These are phyloP conservation scores for Polymixis lichenea DNA, from an alignment of 2,888 invertebrate genomes.

Conservation along the genomic window DNA sequence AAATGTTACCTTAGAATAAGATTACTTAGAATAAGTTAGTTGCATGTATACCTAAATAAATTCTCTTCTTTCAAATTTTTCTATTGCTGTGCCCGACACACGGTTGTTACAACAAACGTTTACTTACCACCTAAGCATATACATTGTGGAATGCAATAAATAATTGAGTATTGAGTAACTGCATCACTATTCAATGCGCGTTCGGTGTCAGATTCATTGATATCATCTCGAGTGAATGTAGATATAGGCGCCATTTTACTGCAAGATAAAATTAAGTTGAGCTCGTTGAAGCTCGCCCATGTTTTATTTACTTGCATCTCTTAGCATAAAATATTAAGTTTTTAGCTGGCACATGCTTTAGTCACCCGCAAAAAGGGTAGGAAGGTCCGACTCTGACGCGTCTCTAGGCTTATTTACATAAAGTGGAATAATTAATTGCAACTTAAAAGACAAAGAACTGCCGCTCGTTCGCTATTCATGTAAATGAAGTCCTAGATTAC, in stretches of 20 bases:
- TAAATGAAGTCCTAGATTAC: slow-evolving; percentile 84
- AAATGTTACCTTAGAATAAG: too few relatives aligned
- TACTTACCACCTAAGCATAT: too few relatives aligned
- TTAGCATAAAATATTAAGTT: slow-evolving; percentile 77
- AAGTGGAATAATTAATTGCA: slow-evolving; percentile 89
- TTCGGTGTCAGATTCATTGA: slow-evolving; percentile 49
- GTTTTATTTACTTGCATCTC: slow-evolving; percentile 72
- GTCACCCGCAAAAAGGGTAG: slow-evolving; percentile 77
- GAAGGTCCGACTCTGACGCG: slow-evolving; percentile 77
- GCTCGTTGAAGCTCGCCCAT: slow-evolving; percentile 55
- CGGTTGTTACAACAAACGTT: too few relatives aligned
- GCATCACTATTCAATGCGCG: slow-evolving; percentile 56
- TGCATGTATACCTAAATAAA: too few relatives aligned
- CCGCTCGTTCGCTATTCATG: slow-evolving; percentile 84
- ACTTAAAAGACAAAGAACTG: slow-evolving; percentile 87
- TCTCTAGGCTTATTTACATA: slow-evolving; percentile 84
- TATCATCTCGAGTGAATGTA: slow-evolving; percentile 56
- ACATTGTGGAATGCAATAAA: too few relatives aligned
- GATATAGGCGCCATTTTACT: slow-evolving; percentile 36
- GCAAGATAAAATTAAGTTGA: slow-evolving; percentile 57
- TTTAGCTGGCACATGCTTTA: slow-evolving; percentile 72
- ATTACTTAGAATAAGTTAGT: too few relatives aligned
- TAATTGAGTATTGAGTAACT: too few relatives aligned
- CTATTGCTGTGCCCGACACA: too few relatives aligned
- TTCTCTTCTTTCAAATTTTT: too few relatives aligned